Conservation (phyloP, 2,113 vertebrate genomes). For the Mobula hypostoma region DNA sequence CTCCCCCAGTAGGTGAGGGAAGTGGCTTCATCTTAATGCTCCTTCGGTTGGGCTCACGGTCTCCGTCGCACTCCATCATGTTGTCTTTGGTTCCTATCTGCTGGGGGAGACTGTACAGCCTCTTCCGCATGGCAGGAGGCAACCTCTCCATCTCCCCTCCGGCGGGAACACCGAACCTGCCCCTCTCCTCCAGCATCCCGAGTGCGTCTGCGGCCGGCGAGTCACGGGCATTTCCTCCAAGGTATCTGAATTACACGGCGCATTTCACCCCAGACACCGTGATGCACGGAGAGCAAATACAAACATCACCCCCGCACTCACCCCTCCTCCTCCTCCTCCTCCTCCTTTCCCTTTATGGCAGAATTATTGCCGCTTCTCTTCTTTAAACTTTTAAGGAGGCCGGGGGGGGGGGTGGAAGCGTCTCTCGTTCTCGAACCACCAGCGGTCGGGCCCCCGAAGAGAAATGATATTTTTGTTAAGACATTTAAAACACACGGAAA, state of each 20-base stretch:
- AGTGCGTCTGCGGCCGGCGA: constrained; percentile 43
- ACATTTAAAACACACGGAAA: not conserved
- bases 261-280: constrained; percentile 41
- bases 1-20: constrained; percentile 66
- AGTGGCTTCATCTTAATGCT: constrained; percentile 88
- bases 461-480: too few species aligned
- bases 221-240: constrained; percentile 30
- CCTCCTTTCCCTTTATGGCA: not conserved
- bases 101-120: constrained; percentile 96
- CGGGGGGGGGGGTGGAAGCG: too few species aligned
- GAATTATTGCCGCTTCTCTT: not conserved
- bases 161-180: not conserved
- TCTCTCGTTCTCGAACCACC: not conserved
- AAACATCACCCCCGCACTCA: not conserved
- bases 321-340: not conserved
- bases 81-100: constrained; percentile 84
- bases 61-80: constrained; percentile 75
- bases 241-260: constrained; percentile 26
- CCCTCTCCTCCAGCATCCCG: constrained; percentile 48
- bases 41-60: constrained; percentile 82
- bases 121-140: constrained; percentile 94
- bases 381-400: not conserved
- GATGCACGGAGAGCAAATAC: not conserved
- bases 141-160: constrained; percentile 78
- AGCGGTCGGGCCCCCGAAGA: not conserved